Evolutionary conservation across 2,797 vertebrate species (phyloP).

Genomic region (Furcifer pardalis): DNA sequence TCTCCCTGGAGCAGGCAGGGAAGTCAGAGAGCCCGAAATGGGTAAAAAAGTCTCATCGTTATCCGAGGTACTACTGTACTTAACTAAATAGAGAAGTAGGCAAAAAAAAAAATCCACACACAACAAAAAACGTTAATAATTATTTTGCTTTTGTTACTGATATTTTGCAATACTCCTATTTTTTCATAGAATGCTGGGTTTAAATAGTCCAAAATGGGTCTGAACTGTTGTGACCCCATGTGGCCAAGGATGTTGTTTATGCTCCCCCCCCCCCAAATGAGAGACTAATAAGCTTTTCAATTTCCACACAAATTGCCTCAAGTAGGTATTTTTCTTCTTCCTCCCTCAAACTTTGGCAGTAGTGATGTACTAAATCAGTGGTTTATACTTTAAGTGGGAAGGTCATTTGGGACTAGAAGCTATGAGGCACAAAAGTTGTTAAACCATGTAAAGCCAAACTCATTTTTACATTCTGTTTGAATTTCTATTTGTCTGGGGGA

Average conservation of each 20-base stretch:
- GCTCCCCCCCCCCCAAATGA: constrained; percentile 69
- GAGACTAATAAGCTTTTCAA: constrained; percentile 69
- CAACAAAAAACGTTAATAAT: too few species aligned
- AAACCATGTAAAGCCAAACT: not conserved
- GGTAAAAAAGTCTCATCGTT: too few species aligned
- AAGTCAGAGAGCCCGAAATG: too few species aligned
- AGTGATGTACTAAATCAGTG: constrained; percentile 59
- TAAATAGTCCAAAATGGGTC: not conserved
- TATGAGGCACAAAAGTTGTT: constrained; percentile 33
- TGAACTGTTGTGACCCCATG: constrained; percentile 32
- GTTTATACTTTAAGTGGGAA: constrained; percentile 44
- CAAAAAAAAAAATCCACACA: too few species aligned
- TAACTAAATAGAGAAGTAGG: too few species aligned
- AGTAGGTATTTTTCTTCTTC: constrained; percentile 66
- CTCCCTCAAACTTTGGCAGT: constrained; percentile 60
- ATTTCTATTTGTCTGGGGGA: constrained; percentile 18
- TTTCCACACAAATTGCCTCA: constrained; percentile 65
- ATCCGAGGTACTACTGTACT: too few species aligned
- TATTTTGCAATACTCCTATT: not conserved
- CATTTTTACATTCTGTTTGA: constrained; percentile 42
- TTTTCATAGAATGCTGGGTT: not conserved
- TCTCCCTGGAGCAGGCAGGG: too few species aligned
- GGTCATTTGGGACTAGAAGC: constrained; percentile 39
- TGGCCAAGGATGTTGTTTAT: constrained; percentile 68
- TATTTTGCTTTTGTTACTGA: too few species aligned